Base-by-base conservation (phyloP, 2,888 invertebrate genomes). In the Pachliopta kotzebuea region DNA sequence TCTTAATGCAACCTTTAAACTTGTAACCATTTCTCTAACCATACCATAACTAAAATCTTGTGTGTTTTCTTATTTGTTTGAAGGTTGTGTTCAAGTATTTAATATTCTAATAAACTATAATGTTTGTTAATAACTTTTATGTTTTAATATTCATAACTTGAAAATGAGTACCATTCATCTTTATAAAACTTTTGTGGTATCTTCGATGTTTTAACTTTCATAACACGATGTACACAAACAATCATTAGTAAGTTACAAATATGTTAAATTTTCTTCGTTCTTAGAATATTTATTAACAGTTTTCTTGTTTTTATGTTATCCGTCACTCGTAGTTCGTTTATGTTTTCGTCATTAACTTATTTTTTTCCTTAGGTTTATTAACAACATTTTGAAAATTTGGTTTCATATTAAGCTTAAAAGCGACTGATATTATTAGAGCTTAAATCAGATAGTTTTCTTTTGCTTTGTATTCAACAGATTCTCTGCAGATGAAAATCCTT, bases 381-480 rank as follows among this genome's bases (percentile, higher is more conserved):
- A 64, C 64, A 60, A 71, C 37, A 68, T 69, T 71, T 71, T 62
- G n/a, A 56, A 60, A 52, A 24, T 56, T 60, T 56, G 56, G 64
- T 53, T 56, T 52, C 50, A 56, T 59, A 57, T 67, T 71, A 70
- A 74, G 54, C 63, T 53, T 65, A n/a, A 37, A 31, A 26, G 57
- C 61, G 57, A 66, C 78, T 75, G 73, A 72, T 77, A 76, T 62
- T 65, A 37, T 61, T 58, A 78, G 78, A 84, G 84, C 83, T 86
- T 85, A 74, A 85, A 84, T 86, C 88, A 90, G 91, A 88, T 84
- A 84, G 77, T 72, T 80, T 83, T 86, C 80, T 89, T 88, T 84
- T 89, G 87, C 88, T 91, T 91, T 92, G 78, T 91, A 90, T 91
- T 92, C 88, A 87, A 91, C 92, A 92, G 92, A 92, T 92, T 88